phyloP scores from a whole-genome alignment of 2,113 vertebrate genomes.

The Anser cygnoides region DNA sequence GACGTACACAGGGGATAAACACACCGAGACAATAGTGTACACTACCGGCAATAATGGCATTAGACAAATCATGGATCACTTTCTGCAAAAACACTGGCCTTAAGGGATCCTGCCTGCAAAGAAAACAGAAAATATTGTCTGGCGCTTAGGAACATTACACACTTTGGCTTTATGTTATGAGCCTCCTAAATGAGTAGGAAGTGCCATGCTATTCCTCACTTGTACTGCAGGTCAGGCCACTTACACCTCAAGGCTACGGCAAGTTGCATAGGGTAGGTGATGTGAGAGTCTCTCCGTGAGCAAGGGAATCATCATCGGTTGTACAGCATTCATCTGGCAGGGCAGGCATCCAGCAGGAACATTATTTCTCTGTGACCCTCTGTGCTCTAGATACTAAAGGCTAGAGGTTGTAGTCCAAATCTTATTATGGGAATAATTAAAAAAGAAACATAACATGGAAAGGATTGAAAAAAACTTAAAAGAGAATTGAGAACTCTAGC shows the following conservation, averaged over 20 bases:
- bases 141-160: neutral
- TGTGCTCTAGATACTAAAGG: neutral
- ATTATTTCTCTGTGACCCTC: neutral
- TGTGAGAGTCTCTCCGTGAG: neutral
- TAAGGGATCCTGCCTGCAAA: constrained; percentile 19
- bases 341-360: neutral
- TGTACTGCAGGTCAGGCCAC: neutral
- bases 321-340: neutral
- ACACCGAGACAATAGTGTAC: neutral
- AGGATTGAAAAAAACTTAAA: neutral
- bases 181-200: neutral
- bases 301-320: neutral
- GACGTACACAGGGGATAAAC: neutral
- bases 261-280: neutral
- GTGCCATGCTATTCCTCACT: neutral
- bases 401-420: neutral
- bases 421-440: neutral
- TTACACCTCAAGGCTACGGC: neutral
- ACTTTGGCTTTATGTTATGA: neutral
- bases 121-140: neutral
- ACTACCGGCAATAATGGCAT: constrained; percentile 1
- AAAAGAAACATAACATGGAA: neutral
- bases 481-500: neutral
- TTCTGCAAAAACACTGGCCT: constrained; percentile 30
- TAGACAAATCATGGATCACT: neutral